A percentile compares a stretch with the other conserved stretches of the same genome.
These are phyloP conservation scores for Regulus satrapa DNA, from an alignment of 2,113 vertebrate species.

Conservation along the genomic window DNA sequence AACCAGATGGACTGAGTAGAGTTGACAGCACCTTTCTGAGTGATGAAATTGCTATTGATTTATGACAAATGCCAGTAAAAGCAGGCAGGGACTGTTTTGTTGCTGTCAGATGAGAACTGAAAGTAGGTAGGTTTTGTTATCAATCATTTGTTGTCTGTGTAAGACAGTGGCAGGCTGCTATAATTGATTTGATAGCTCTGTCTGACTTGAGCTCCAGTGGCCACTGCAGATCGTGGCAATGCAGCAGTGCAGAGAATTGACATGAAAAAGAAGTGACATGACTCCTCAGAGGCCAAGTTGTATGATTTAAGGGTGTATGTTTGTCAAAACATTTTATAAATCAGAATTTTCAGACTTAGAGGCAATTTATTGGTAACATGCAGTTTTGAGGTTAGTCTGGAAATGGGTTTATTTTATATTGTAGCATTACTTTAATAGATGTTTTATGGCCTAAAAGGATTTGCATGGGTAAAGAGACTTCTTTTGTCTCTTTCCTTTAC, in stretches of 20 bases:
- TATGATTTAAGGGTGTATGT: slow-evolving; percentile 50
- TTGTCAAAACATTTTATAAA: slow-evolving; percentile 49
- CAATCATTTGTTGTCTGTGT: slow-evolving; percentile 81
- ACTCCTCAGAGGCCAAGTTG: slow-evolving; percentile 66
- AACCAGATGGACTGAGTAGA: slow-evolving; percentile 71
- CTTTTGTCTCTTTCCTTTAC: background rate
- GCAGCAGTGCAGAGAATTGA: slow-evolving; percentile 72
- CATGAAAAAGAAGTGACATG: slow-evolving; percentile 77
- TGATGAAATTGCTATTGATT: slow-evolving; percentile 91
- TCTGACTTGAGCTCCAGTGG: slow-evolving; percentile 68
- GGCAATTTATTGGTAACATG: background rate
- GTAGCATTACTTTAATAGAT: background rate
- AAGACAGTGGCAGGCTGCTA: slow-evolving; percentile 68
- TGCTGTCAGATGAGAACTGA: slow-evolving; percentile 84
- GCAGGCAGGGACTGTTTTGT: slow-evolving; percentile 79
- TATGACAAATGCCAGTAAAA: slow-evolving; percentile 86
- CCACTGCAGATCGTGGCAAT: slow-evolving; percentile 52
- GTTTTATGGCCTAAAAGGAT: slow-evolving; percentile 3
- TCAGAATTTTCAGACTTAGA: background rate
- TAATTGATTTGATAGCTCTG: slow-evolving; percentile 76
- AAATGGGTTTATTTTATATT: background rate
- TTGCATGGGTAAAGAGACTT: slow-evolving; percentile 8
- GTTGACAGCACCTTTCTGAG: slow-evolving; percentile 73
- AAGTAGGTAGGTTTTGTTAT: slow-evolving; percentile 88
- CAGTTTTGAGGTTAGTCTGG: background rate